Conservation (phyloP, 2,113 vertebrate genomes). For the Corythoichthys intestinalis region DNA sequence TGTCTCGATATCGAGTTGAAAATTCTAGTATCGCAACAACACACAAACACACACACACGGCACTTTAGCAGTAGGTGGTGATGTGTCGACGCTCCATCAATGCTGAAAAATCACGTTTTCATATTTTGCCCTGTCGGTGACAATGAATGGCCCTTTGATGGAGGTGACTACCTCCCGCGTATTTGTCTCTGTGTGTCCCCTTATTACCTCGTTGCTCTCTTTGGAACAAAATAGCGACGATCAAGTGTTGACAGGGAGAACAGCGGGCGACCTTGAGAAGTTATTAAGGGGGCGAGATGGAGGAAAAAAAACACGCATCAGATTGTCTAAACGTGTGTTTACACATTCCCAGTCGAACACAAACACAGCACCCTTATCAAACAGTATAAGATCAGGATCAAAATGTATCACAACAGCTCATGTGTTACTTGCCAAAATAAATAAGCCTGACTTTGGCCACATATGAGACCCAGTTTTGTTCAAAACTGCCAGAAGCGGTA, state of each 20-base stretch:
- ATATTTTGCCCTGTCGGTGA: slow-evolving; percentile 40
- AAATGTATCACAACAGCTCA: not conserved
- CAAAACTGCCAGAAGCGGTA: no score
- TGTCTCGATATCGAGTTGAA: no score
- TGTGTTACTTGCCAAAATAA: not conserved
- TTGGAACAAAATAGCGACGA: not conserved
- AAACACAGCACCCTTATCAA: not conserved
- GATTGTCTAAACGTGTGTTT: not conserved
- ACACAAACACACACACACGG: not conserved
- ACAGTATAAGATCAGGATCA: not conserved
- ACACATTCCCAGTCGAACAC: not conserved
- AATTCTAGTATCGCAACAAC: no score
- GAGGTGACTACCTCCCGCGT: slow-evolving; percentile 41
- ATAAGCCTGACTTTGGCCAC: not conserved
- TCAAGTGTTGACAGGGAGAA: not conserved
- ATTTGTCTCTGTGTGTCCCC: slow-evolving; percentile 40
- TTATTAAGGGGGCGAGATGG: not conserved
- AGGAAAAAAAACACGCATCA: not conserved
- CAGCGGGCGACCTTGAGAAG: not conserved
- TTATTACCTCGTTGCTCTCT: slow-evolving; percentile 13
- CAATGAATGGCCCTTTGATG: slow-evolving; percentile 54
- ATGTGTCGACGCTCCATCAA: slow-evolving; percentile 53
- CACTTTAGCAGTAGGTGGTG: slow-evolving; percentile 59
- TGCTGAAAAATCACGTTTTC: slow-evolving; percentile 15
- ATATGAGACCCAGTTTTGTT: no score